Base-by-base conservation (phyloP, 1,140 invertebrate species). In the Mamestra configurata region DNA sequence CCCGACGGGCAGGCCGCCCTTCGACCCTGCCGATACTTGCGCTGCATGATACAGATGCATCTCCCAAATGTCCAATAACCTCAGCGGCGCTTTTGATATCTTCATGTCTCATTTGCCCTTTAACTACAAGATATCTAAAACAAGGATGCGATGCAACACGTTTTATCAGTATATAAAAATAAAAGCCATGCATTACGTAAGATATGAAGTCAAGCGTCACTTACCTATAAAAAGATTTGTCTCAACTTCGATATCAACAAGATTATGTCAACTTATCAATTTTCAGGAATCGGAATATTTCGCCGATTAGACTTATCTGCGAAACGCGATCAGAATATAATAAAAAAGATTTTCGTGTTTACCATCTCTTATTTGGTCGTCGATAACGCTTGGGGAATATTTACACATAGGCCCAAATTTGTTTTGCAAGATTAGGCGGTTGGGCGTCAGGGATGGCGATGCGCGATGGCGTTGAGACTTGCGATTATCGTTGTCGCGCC, bases 391-490 rank as follows among this genome's bases (percentile, higher is more conserved):
- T 51, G n/a, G 78, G 79, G 86, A 88, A 90, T 94, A 92, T 93
- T 92, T 86, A 90, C 87, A 86, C 82, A 83, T 71, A 85, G 81
- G 80, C 77, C 88, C 90, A 88, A 89, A 90, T 90, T 80, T 90
- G 89, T 92, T 92, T 87, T 86, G 64, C 80, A 81, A 92, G 88
- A 91, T 94, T 91, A 91, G 86, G 86, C 82, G 88, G 90, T 94
- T 90, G 89, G 86, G 86, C 82, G 82, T 82, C 72, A 84, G 83
- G 87, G 86, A 88, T 91, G 90, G 73, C 51, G 53, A 72, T 59
- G 79, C 27, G 27, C 27, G 86, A 88, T 91, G 90, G 73, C 51
- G 53, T 77, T 59, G 79, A 51, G 66, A 76, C 71, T 90, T 82
- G 88, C 90, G 92, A 93, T 92, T 89, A 89, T 91, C 78, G 83